Base-by-base conservation (phyloP, 2,797 vertebrate species). In the Cyprinodon diabolis region DNA sequence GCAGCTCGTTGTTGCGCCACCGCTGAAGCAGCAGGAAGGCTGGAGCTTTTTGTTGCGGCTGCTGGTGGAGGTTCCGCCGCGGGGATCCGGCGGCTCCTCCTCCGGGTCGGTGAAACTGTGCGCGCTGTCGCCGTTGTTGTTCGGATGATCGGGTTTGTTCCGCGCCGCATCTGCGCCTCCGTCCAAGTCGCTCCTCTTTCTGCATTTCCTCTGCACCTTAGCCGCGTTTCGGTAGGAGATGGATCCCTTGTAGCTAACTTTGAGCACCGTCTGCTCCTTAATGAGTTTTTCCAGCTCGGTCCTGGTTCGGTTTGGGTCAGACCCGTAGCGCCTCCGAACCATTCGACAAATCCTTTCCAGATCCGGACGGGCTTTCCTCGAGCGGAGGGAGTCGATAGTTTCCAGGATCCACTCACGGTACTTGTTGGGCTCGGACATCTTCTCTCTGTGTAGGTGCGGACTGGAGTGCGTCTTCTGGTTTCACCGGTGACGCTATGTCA, bases 171-270 rank as follows among this genome's bases (percentile, higher is more conserved):
- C 92, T 77, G 86, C 81, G 80, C 87, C 7, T 88, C 89, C 83
- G 75, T 75, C 3, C 63, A 91, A 91, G 89, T 95, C 95, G 83
- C 86, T 91, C 86, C 89, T 93, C 83, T 95, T 95, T 87, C 95
- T 88, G 90, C 95, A 95, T 89, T 95, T 96, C 77, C 96, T 93
- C 86, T 96, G 96, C 88, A 96, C 96, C 91, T 96, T 96, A 65
- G 96, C 96, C 52, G 96, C 96, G 93, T 96, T 96, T 76, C 96
- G 93, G 91, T 96, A 96, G 58, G 96, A 97, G 79, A 96, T 96
- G 75, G 96, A 96, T 30, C 96, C 96, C 90, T 97, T 97, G 94
- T 96, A 97, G 95, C 95, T 96, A 93, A 97, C 96, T 94, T 96
- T 96, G 69, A 97, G 95, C 92, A 97, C 96, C 85, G 96, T 96